Evolutionary conservation across 2,797 vertebrate genomes (phyloP), one percentile per base, ranked within the genome.

Genomic region (Crypturellus tataupa): DNA sequence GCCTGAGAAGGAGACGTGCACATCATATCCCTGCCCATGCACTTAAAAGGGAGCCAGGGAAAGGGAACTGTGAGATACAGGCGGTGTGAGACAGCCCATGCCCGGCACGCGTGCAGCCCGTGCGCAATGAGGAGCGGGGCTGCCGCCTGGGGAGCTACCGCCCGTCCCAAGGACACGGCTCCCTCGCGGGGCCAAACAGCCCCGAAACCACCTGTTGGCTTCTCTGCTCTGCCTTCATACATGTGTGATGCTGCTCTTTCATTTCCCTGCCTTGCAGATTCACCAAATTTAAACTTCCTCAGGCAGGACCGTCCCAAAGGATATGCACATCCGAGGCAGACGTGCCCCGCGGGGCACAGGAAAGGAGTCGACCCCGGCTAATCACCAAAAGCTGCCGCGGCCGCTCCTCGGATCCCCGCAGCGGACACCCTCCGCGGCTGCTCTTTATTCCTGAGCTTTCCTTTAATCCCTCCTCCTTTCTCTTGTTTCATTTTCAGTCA

Each of bases 381-480:
- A 93, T 96, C 95, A 94, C 63, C 72, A 77, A 87, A 60, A 84
- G 86, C 81, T 93, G 70, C 88, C 88, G 88, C 84, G 75, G 70
- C 91, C 82, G 81, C 79, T 83, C 87, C 82, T 85, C 72, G 90
- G 79, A 46, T 63, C 94, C 94, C 88, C 76, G 94, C 76, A 46
- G 6, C 87, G 90, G 93, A 92, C 88, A 64, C 17, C 47, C 94
- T 89, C 95, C 79, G 95, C 60, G 87, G 93, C 91, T 83, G 95
- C 79, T 91, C 95, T 96, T 95, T 95, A 83, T 94, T 95, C 92
- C 93, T 58, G 72, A 89, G 91, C 89, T 94, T 89, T 89, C 35
- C 95, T 96, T 95, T 97, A 96, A 97, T 95, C 94, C 95, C 90
- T 95, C 67, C 92, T 97, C 95, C 92, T 95, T 96, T 95, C 90